These are phyloP conservation scores for Drosophila chauvacae DNA, from an alignment of 1,140 invertebrate genomes.

Conservation along the genomic window DNA sequence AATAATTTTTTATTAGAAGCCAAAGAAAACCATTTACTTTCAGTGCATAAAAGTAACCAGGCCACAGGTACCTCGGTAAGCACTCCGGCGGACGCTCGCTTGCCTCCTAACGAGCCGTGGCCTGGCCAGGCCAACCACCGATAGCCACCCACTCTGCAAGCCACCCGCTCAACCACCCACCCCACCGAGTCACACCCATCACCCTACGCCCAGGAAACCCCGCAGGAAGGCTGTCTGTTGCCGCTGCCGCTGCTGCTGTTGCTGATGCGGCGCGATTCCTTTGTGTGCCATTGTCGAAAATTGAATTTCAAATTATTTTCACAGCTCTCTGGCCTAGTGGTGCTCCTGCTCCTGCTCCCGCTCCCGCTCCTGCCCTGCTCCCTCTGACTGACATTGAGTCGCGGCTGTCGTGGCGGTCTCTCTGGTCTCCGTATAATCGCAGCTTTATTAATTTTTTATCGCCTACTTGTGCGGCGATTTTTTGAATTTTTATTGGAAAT, in stretches of 20 bases:
- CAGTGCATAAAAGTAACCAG: slow-evolving; percentile 30
- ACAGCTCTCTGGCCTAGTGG: slow-evolving; percentile 68
- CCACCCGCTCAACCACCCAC: not conserved
- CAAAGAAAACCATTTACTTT: not conserved
- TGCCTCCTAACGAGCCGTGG: slow-evolving; percentile 53
- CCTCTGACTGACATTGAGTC: slow-evolving; percentile 73
- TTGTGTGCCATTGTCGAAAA: slow-evolving; percentile 83
- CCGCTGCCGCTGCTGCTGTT: slow-evolving; percentile 35
- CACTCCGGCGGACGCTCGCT: slow-evolving; percentile 31
- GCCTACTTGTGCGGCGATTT: slow-evolving; percentile 81
- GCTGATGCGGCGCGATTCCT: slow-evolving; percentile 68
- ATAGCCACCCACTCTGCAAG: not conserved
- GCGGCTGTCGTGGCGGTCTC: slow-evolving; percentile 44
- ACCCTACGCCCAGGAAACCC: slow-evolving; percentile 25
- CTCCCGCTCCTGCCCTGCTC: not conserved
- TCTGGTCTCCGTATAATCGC: slow-evolving; percentile 72
- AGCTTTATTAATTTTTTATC: slow-evolving; percentile 84
- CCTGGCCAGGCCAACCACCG: slow-evolving; percentile 13
- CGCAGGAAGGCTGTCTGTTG: slow-evolving; percentile 24
- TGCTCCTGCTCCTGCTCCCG: slow-evolving; percentile 27
- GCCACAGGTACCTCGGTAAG: slow-evolving; percentile 32
- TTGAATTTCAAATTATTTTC: slow-evolving; percentile 84
- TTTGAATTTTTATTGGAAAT: slow-evolving; percentile 83
- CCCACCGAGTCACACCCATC: slow-evolving; percentile 22
- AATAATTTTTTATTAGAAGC: no score